A percentile compares a stretch with the other conserved stretches of the same genome.
phyloP scores from a whole-genome alignment of 2,888 invertebrate species.

The Stenchaetothrips biformis region DNA sequence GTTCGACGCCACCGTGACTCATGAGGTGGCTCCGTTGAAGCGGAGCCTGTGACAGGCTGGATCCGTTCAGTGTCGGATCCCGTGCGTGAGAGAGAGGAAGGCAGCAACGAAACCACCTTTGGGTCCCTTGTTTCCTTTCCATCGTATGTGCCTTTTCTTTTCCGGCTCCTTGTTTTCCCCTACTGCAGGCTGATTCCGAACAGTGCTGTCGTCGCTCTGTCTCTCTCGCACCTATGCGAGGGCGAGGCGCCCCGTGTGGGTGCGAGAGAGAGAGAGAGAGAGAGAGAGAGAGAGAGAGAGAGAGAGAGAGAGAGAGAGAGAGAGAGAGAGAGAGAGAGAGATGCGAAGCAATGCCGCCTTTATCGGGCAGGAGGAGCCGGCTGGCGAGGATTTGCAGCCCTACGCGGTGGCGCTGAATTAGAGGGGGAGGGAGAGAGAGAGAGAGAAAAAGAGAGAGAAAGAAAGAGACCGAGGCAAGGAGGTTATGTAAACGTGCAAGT shows the following conservation, averaged over 20 bases:
- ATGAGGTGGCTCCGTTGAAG: too few relatives aligned
- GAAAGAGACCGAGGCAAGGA: too few relatives aligned
- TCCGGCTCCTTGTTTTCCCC: not conserved
- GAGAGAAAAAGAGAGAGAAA: not conserved
- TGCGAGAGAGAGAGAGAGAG: not conserved
- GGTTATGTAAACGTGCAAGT: too few relatives aligned
- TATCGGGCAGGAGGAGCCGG: not conserved
- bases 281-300: too few relatives aligned
- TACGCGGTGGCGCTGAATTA: not conserved
- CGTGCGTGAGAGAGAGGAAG: too few relatives aligned
- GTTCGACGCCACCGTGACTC: too few relatives aligned
- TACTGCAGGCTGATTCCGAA: not conserved
- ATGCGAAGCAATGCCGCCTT: not conserved
- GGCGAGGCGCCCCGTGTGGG: not conserved
- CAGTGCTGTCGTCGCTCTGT: not conserved
- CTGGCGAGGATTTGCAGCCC: not conserved
- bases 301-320: conserved; percentile 1
- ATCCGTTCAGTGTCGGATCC: too few relatives aligned
- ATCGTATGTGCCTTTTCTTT: not conserved
- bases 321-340: conserved; percentile 1
- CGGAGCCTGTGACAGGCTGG: too few relatives aligned
- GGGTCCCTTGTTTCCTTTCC: not conserved
- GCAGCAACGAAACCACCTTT: too few relatives aligned
- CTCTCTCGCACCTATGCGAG: not conserved
- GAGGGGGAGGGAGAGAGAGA: not conserved